A percentile compares a stretch with the other conserved stretches of the same genome.
phyloP scores from a whole-genome alignment of 2,797 vertebrate species.

The Ispidina picta region DNA sequence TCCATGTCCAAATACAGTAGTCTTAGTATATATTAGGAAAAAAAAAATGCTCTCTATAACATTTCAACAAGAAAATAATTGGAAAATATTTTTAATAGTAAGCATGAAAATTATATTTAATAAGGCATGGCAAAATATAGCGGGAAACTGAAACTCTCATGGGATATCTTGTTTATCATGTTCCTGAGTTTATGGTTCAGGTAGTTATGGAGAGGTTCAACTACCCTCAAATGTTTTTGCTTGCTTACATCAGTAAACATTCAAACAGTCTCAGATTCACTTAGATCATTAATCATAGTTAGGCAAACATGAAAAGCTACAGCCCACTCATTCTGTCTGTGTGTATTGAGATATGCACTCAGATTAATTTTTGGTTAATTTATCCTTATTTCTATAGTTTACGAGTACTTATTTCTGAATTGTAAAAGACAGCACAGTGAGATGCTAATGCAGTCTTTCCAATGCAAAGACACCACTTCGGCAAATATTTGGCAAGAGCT shows the following conservation, averaged over 20 bases:
- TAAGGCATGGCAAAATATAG: not conserved
- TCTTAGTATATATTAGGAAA: not conserved
- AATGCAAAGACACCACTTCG: not conserved
- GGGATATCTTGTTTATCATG: not conserved
- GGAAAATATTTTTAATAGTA: not conserved
- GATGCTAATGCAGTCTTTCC: not conserved
- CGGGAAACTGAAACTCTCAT: not conserved
- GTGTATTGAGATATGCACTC: not conserved
- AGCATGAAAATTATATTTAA: not conserved
- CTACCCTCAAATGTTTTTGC: not conserved
- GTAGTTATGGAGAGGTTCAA: not conserved
- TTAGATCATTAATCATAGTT: not conserved
- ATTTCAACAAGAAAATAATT: not conserved
- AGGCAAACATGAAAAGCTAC: not conserved
- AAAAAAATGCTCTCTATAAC: not conserved
- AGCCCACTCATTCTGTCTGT: not conserved
- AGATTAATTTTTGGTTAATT: not conserved
- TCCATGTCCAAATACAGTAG: not conserved
- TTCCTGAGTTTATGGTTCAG: not conserved
- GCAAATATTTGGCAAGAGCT: conserved; percentile 5
- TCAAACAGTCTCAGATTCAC: not conserved
- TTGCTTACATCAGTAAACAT: not conserved
- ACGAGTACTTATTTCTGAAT: not conserved
- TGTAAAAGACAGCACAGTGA: not conserved
- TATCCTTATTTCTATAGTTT: not conserved